Conservation (phyloP, 2,797 vertebrate genomes). For the Phaenicophaeus curvirostris region DNA sequence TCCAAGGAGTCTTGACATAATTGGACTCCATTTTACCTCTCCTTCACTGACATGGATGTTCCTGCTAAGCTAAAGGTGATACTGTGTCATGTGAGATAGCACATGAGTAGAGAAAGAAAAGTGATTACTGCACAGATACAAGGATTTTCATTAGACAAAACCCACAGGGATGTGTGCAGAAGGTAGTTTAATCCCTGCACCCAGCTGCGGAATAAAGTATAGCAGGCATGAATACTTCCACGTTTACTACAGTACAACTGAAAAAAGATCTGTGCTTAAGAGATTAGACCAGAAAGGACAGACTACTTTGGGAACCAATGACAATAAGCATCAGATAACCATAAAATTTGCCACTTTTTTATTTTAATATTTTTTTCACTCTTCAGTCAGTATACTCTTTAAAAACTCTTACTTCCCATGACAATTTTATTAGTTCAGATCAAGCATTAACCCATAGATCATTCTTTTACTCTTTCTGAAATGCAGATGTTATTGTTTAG, state of each 20-base stretch:
- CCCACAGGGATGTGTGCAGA: not conserved
- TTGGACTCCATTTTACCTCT: not conserved
- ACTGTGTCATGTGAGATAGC: not conserved
- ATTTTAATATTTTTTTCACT: not conserved
- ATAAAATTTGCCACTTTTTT: not conserved
- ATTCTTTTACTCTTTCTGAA: not conserved
- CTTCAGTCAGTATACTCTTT: not conserved
- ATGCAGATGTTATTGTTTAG: not conserved
- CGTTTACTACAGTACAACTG: not conserved
- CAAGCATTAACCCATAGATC: not conserved
- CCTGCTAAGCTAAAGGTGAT: not conserved
- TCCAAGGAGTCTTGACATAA: not conserved
- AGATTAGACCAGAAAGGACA: not conserved
- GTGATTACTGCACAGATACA: not conserved
- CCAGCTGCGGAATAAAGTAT: not conserved
- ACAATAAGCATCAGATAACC: not conserved
- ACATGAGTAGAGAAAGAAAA: not conserved
- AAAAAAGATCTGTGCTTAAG: not conserved
- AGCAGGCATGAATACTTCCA: not conserved
- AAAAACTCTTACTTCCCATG: not conserved
- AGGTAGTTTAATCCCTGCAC: not conserved
- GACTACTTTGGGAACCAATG: not conserved
- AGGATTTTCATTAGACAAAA: not conserved
- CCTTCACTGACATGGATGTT: not conserved
- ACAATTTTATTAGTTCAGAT: constrained; percentile 47